Percentiles rank a stretch among this genome's conserved stretches.
These are phyloP conservation scores for Phalanger gymnotis DNA, from an alignment of 2,797 vertebrate species.

Conservation along the genomic window DNA sequence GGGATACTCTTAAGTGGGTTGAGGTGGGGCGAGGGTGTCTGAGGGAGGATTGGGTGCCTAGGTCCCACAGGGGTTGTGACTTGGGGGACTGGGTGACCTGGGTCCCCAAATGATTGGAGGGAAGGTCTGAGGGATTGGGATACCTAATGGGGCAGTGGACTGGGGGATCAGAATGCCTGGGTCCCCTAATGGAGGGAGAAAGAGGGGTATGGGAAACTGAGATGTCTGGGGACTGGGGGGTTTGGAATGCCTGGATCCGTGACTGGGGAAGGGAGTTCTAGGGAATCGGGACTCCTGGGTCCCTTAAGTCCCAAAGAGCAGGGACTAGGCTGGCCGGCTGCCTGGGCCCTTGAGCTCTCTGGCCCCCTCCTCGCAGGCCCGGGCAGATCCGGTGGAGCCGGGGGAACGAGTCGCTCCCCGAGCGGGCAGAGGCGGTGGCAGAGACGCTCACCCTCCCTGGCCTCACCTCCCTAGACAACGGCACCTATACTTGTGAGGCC, in stretches of 20 bases:
- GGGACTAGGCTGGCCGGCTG: slow-evolving; percentile 9
- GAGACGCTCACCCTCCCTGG: slow-evolving; percentile 90
- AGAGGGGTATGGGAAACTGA: background rate
- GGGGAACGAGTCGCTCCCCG: slow-evolving; percentile 92
- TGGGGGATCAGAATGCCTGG: background rate
- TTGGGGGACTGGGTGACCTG: background rate
- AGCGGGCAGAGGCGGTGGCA: slow-evolving; percentile 89
- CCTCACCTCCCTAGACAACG: slow-evolving; percentile 92
- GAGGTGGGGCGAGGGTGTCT: background rate
- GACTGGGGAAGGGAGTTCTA: background rate
- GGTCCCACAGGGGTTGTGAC: background rate
- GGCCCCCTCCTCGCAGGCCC: slow-evolving; percentile 83
- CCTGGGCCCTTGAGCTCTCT: slow-evolving; percentile 8
- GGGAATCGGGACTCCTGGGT: background rate
- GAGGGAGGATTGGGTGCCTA: background rate
- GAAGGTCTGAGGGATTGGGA: background rate
- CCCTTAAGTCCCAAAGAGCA: background rate
- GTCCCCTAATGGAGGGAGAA: background rate
- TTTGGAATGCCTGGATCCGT: background rate
- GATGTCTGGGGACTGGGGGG: background rate
- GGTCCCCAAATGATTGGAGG: background rate
- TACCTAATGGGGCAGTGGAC: background rate
- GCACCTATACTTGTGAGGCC: slow-evolving; percentile 93
- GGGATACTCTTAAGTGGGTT: background rate
- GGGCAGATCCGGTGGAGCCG: slow-evolving; percentile 91